Conservation (phyloP, 2,113 vertebrate species). For the Arenaria interpres region DNA sequence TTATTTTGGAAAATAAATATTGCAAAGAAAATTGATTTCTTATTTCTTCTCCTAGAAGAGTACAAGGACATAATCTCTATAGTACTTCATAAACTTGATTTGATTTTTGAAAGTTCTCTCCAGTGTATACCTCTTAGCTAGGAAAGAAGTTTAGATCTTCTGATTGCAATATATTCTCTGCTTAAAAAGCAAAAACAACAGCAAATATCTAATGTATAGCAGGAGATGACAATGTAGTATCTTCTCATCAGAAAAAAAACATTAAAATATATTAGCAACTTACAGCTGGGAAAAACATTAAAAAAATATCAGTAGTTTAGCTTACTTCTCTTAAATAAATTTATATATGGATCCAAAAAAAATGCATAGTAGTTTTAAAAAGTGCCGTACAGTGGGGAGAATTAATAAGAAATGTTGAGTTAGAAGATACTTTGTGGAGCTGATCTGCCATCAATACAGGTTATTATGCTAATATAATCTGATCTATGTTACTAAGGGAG, state of each 20-base stretch:
- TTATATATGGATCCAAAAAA: background rate
- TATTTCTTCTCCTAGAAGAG: background rate
- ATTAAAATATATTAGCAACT: background rate
- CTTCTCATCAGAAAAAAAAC: background rate
- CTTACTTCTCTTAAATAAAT: background rate
- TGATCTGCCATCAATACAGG: background rate
- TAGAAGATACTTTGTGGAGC: background rate
- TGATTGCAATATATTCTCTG: background rate
- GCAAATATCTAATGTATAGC: background rate
- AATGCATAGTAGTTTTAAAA: background rate
- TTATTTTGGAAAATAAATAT: slow-evolving; percentile 33
- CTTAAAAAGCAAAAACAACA: background rate
- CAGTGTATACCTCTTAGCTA: background rate
- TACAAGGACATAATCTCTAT: slow-evolving; percentile 11
- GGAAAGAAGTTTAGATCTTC: background rate
- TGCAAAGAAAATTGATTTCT: slow-evolving; percentile 38
- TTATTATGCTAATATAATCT: background rate
- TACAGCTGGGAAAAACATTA: background rate
- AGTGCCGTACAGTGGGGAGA: background rate
- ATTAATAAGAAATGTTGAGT: background rate
- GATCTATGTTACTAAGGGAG: background rate
- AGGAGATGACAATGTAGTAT: background rate
- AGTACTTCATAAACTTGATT: slow-evolving; percentile 7
- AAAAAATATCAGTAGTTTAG: background rate
- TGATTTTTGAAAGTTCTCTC: slow-evolving; percentile 23